These are phyloP conservation scores for Lithophane semibrunnea DNA, from an alignment of 2,888 invertebrate species.

Conservation along the genomic window DNA sequence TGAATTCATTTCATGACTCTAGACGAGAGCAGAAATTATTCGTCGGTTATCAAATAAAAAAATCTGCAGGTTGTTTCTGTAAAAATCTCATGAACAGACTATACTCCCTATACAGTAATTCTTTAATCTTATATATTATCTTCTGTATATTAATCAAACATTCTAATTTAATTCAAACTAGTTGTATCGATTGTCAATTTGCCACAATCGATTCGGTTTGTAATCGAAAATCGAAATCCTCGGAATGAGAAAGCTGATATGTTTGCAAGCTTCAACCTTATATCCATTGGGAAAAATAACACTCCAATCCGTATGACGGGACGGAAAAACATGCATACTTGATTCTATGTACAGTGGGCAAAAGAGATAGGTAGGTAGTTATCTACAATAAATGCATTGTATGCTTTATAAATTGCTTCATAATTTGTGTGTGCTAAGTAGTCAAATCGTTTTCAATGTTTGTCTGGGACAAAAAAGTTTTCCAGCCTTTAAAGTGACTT, in stretches of 20 bases:
- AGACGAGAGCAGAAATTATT: not conserved
- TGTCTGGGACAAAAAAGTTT: not conserved
- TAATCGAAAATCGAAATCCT: not conserved
- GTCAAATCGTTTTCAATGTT: not conserved
- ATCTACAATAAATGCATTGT: too few species aligned
- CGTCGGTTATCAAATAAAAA: not conserved
- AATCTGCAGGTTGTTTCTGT: too few species aligned
- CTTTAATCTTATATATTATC: not conserved
- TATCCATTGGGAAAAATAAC: constrained; percentile 27
- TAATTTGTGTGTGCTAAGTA: not conserved
- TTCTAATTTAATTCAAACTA: not conserved
- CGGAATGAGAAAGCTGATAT: not conserved
- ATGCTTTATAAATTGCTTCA: too few species aligned
- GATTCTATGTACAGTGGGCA: constrained; percentile 14
- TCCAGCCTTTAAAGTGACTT: not conserved
- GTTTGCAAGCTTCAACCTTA: not conserved
- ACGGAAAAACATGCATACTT: constrained; percentile 38
- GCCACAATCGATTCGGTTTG: not conserved
- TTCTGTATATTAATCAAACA: not conserved
- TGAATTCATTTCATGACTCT: not conserved
- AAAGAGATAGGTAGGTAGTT: not conserved
- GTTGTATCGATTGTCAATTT: not conserved
- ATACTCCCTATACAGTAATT: not conserved
- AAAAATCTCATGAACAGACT: not conserved
- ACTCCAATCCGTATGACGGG: constrained; percentile 21